Evolutionary conservation across 2,888 invertebrate genomes (phyloP), one percentile per base, ranked within the genome.

Genomic region (Epinotia ramella): DNA sequence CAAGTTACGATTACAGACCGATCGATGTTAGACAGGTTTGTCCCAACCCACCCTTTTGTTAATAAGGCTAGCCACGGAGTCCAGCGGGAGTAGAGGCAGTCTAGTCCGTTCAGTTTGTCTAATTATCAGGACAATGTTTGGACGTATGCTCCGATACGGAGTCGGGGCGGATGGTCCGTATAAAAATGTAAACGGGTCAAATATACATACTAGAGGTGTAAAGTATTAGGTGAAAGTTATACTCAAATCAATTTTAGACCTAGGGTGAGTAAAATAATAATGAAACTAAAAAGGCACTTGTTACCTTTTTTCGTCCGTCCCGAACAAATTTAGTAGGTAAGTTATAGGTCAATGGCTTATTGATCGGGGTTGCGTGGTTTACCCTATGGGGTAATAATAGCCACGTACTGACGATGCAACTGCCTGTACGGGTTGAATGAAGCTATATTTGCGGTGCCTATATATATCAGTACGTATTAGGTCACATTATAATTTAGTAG

Each of bases 331-430:
- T 72, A 62, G 80, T 83, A 82, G 82, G 80, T 83, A 82, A 83
- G 80, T 76, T 72, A 84, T 82, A 84, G 87, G 86, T 87, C 87
- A 88, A 86, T 83, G 87, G 79, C 81, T 84, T 87, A 89, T 88
- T 83, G 89, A 89, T 88, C 85, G 77, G 78, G 83, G 80, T 84
- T 82, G 83, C 84, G 84, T 84, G 84, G 77, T 81, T 77, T 77
- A 56, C 70, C 70, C 65, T 24, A 24, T 49, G 24, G 57, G 33
- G 60, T 75, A 75, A 60, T 77, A 76, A 71, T 73, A 74, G 59
- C 65, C 49, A 73, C 28, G 73, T 57, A 57, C 69, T 46, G 49
- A 46, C 44, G 33, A 73, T 57, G 72, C 64, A 72, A 44, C 16
- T 53, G 60, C 5, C n/a, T 13, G 59, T 44, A 59, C 24, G 12